Percentiles rank a stretch among this genome's conserved stretches.
Evolutionary conservation across 2,113 vertebrate genomes (phyloP).

Genomic region (Recurvirostra avosetta): DNA sequence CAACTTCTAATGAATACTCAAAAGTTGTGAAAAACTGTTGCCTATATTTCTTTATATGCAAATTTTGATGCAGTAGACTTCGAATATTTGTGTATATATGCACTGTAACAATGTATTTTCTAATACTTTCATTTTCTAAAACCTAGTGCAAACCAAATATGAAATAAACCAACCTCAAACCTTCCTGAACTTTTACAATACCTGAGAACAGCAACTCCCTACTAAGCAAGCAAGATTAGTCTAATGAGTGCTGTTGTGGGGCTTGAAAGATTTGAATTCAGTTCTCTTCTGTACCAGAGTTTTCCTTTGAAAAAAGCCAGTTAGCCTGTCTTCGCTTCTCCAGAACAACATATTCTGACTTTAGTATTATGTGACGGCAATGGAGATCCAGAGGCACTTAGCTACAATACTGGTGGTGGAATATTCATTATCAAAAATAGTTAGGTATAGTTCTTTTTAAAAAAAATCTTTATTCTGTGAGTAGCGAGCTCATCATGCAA

Average conservation of each 20-base stretch:
- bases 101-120: not conserved
- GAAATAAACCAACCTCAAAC: not conserved
- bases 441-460: not conserved
- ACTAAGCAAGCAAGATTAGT: not conserved
- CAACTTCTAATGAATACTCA: not conserved
- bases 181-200: not conserved
- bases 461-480: not conserved
- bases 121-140: not conserved
- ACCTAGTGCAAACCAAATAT: not conserved
- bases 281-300: not conserved
- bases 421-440: not conserved
- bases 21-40: not conserved
- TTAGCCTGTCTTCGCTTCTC: not conserved
- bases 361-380: not conserved
- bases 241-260: not conserved
- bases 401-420: not conserved
- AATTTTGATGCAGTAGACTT: not conserved
- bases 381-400: not conserved
- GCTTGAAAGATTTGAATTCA: not conserved
- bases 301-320: not conserved
- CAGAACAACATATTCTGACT: not conserved
- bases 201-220: not conserved
- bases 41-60: not conserved
- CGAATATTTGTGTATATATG: not conserved
- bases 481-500: not conserved